Conservation (phyloP, 2,888 invertebrate genomes). For the Apamea crenata region DNA sequence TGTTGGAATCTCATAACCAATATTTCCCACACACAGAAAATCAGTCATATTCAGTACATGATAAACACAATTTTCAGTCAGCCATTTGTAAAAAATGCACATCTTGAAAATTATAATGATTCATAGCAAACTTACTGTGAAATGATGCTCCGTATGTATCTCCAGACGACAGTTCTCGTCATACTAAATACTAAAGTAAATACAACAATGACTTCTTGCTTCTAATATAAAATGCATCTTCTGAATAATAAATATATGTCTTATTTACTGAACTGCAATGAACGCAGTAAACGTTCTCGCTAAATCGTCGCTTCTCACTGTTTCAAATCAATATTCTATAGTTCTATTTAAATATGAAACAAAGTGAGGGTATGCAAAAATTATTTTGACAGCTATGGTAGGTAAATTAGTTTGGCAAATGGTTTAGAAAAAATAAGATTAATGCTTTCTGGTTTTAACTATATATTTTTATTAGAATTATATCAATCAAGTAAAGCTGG, state of each 20-base stretch:
- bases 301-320: background rate
- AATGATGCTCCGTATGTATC: background rate
- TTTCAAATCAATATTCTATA: background rate
- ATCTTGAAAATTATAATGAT: background rate
- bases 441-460: background rate
- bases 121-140: conserved; percentile 10
- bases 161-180: background rate
- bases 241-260: background rate
- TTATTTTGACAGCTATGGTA: background rate
- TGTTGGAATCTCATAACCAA: background rate
- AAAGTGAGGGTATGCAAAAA: conserved; percentile 26
- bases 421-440: background rate
- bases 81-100: background rate
- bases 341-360: background rate
- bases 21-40: background rate
- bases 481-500: no score
- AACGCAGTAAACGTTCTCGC: conserved; percentile 4
- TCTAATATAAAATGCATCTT: conserved; percentile 14
- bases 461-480: background rate
- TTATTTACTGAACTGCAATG: background rate
- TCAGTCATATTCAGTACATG: no score
- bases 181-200: conserved; percentile 20
- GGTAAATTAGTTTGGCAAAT: background rate
- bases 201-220: background rate
- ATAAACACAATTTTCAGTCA: background rate